phyloP scores from a whole-genome alignment of 2,888 invertebrate species.

The Stictocephala bisonia region DNA sequence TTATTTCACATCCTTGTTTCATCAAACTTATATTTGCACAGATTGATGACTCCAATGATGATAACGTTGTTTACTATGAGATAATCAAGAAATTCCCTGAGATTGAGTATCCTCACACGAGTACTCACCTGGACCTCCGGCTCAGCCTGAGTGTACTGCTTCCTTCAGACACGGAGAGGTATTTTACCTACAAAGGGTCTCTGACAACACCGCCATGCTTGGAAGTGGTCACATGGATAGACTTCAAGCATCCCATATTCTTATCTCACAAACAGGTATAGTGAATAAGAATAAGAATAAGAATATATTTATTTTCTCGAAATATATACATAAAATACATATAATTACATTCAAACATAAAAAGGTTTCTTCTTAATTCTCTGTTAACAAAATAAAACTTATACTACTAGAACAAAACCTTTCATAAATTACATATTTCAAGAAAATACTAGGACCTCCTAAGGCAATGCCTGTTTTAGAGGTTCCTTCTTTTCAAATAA shows the following conservation, averaged over 20 bases:
- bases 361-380: too few relatives aligned
- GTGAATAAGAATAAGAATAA: too few relatives aligned
- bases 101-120: conserved; percentile 69
- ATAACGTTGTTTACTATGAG: conserved; percentile 69
- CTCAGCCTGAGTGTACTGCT: conserved; percentile 70
- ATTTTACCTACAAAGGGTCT: conserved; percentile 88
- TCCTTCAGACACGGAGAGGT: conserved; percentile 70
- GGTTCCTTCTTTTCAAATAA: too few relatives aligned
- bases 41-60: conserved; percentile 59
- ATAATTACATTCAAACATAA: too few relatives aligned
- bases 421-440: too few relatives aligned
- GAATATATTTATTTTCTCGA: too few relatives aligned
- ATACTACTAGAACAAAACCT: too few relatives aligned
- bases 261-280: conserved; percentile 76
- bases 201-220: conserved; percentile 88
- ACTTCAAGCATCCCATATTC: conserved; percentile 78
- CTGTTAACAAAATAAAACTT: too few relatives aligned
- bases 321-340: too few relatives aligned
- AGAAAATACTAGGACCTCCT: too few relatives aligned
- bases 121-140: conserved; percentile 66
- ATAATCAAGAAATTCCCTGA: conserved; percentile 70
- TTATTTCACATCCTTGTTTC: too few relatives aligned
- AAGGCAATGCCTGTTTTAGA: too few relatives aligned
- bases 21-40: conserved; percentile 59
- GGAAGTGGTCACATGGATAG: conserved; percentile 89